phyloP scores from a whole-genome alignment of 2,888 invertebrate genomes.

The Noctua janthe region DNA sequence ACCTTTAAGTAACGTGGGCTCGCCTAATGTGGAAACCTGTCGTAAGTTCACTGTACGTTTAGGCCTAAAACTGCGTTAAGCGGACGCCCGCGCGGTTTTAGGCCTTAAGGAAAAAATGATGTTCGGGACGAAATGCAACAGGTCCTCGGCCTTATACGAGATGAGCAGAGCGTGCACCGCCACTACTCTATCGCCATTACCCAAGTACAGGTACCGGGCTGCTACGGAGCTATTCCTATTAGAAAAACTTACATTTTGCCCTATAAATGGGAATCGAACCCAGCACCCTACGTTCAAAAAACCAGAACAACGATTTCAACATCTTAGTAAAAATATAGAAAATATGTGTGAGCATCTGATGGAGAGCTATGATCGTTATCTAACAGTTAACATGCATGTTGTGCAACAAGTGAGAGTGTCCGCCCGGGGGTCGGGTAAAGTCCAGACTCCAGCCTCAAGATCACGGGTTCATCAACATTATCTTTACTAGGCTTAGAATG shows the following conservation, averaged over 20 bases:
- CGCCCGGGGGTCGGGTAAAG: background rate
- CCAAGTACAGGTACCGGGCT: background rate
- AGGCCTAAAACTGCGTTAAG: too few relatives aligned
- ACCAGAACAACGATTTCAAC: background rate
- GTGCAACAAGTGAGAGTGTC: constrained; percentile 7
- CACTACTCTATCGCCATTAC: background rate
- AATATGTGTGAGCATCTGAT: background rate
- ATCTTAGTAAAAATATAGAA: background rate
- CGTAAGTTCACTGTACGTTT: background rate
- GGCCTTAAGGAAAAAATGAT: background rate
- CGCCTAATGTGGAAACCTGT: too few relatives aligned
- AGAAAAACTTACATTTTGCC: background rate
- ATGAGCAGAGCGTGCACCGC: background rate
- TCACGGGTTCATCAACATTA: constrained; percentile 7
- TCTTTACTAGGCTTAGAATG: background rate
- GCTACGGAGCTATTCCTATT: background rate
- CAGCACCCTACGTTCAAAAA: background rate
- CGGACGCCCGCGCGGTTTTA: too few relatives aligned
- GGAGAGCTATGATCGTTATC: background rate
- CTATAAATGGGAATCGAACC: background rate
- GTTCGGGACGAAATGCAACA: background rate
- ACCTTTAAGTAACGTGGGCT: background rate
- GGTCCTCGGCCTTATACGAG: background rate
- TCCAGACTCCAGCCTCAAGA: constrained; percentile 10
- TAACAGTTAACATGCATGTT: background rate